Evolutionary conservation across 2,797 vertebrate species (phyloP), one percentile per base, ranked within the genome.

Genomic region (Cyprinella venusta): DNA sequence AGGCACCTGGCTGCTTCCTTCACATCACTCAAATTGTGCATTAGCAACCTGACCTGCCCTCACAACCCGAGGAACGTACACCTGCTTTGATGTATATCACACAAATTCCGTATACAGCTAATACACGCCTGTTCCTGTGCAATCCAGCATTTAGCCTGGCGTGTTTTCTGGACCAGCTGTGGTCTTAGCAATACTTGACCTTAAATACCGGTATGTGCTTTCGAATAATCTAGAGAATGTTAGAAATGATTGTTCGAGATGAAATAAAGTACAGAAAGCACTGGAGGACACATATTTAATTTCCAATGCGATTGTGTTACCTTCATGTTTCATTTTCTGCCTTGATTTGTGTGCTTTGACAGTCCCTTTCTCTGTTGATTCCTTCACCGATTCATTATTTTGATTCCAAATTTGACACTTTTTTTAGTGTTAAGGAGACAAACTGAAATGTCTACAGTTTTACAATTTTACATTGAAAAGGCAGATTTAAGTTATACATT

Each of bases 1-100:
- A 67, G 65, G 68, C 81, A 86, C 63, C 76, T 83, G 85, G n/a
- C 50, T 77, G 64, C 21, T 81, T 76, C 68, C 42, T 70, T 86
- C 71, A 72, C 36, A 84, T 86, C 45, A 56, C 74, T 81, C 50
- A 65, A 56, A 78, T 76, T 81, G 65, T 76, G 45, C 64, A 86
- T 86, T 80, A 84, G 38, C 71, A 38, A 8, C 24, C 38, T 86
- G 81, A 76, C 64, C 77, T 83, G 54, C 8, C 24, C 71, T 71
- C 52, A 68, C 40, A 86, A 63, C 68, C 70, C 12, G 70, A 56
- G 24, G 40, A 30, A 79, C 26, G 24, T 42, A 21, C 54, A 75
- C 42, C 40, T 76, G 76, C 30, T 75, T 79, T 83, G 82, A 79
- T 79, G 52, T 33, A 24, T 79, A 63, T 63, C 52, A 76, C 76